phyloP scores from a whole-genome alignment of 2,797 vertebrate species.

The Coluber constrictor region DNA sequence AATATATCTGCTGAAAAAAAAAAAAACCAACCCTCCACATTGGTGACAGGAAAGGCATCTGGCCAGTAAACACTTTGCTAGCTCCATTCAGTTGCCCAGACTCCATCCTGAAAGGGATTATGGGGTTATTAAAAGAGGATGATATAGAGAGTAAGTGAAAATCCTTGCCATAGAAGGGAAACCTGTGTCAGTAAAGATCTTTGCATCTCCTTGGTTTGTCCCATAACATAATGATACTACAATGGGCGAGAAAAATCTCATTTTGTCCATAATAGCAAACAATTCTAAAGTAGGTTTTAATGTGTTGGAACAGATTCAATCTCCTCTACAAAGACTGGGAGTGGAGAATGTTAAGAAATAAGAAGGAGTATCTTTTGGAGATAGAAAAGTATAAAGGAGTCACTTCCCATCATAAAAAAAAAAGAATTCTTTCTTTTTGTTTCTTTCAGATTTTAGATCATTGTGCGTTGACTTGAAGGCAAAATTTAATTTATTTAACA shows the following conservation, averaged over 20 bases:
- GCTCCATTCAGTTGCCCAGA: no score
- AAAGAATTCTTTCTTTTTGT: neutral
- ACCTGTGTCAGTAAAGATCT: neutral
- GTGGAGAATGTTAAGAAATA: neutral
- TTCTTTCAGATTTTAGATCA: neutral
- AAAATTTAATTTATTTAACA: neutral
- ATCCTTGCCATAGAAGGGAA: conserved; percentile 42
- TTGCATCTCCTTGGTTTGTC: neutral
- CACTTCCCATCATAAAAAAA: neutral
- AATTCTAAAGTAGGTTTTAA: neutral
- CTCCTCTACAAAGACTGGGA: neutral
- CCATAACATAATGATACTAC: conserved; percentile 31
- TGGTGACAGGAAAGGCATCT: no score
- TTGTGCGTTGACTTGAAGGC: neutral
- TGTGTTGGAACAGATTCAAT: neutral
- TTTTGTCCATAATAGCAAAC: neutral
- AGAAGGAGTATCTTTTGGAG: neutral
- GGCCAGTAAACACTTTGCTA: no score
- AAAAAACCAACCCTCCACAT: no score
- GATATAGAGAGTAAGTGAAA: neutral
- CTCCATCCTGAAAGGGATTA: no score
- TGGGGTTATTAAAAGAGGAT: no score
- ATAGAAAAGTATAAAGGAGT: neutral
- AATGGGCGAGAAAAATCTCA: neutral
- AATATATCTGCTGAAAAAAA: no score